Base-by-base conservation (phyloP, 2,113 vertebrate genomes). In the Oreotragus oreotragus region DNA sequence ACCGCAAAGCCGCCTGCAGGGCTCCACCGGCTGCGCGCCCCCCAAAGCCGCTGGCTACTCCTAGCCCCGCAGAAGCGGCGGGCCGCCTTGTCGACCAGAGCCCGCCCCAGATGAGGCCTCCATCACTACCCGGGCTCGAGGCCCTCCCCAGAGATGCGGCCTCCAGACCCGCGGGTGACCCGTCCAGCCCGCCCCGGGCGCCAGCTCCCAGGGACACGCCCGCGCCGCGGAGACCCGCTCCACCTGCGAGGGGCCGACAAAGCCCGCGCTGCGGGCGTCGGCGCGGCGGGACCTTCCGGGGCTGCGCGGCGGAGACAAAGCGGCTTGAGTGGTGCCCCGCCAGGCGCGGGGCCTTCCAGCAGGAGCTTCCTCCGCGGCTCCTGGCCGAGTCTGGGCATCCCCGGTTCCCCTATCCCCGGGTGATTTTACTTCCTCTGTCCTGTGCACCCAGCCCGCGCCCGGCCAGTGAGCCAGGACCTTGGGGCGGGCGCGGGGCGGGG, bases 181-280 rank as follows among this genome's bases (percentile, higher is more conserved):
- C 30, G 4, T 55, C 51, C 57, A 3, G 47, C 33, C 51, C 7
- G 36, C 43, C 51, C 51, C 5, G 1, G 2, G 9, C 14, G 0
- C 39, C 16, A 7, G 77, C 16, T 16, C 25, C 33, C 12, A 2
- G 1, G 27, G 11, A 84, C 27, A 66, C 57, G 21, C 43, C 25
- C 13, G 4, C 1, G 1, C 23, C 21, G 30, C 49, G 1, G 2
- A 84, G 17, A 88, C 58, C 19, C 1, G 2, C 49, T 90, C 4
- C 0, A 4, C 90, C 93, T 94, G 28, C 91, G 1, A 94, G 93
- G 23, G 76, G 98, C 84, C 81, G 81, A 95, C 94, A 96, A 57
- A 96, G 55, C 39, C 86, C 84, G 0, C 9, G 25, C 91, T n/a
- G n/a, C n/a, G n/a, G n/a, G n/a, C n/a, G n/a, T n/a, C n/a, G n/a